Base-by-base conservation (phyloP, 2,113 vertebrate species). In the Seriola quinqueradiata region DNA sequence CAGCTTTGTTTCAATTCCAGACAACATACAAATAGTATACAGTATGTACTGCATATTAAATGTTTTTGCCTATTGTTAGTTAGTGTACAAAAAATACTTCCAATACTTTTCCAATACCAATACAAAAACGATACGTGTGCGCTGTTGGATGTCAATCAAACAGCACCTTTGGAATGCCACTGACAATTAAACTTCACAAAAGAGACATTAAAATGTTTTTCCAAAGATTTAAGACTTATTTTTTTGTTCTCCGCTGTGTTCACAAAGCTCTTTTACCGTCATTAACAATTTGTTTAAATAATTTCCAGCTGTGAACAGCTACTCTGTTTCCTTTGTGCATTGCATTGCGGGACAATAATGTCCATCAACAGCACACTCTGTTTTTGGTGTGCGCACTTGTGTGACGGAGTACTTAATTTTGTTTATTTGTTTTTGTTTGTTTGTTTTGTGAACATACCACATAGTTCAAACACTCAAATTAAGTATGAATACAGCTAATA, bases 251-350 rank as follows among this genome's bases (percentile, higher is more conserved):
- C 50, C 46, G 34, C 44, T 46, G 59, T 40, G 23, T 60, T 77
- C 28, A 55, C n/a, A 46, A 32, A 40, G 50, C 23, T 40, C 25
- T 80, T 68, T 80, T 42, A 73, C 57, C 68, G 67, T 64, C 54
- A 48, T 54, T 65, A 9, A 59, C 4, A 74, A 55, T 60, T 54
- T 52, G 52, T 38, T 70, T 59, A 34, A 50, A 79, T 54, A 75
- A 44, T 75, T 60, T 61, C 70, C 50, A 82, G 48, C 70, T 70
- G 75, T 70, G 21, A 59, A 70, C 50, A 32, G 17, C 46, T 52
- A 4, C 66, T 50, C 5, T 12, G 25, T 17, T 59, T 70, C 3
- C 54, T 59, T 0, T 44, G 70, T 52, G 54, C 2, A 21, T 5
- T 63, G 71, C 65, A 70, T 79, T 58, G 25, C 42, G 36, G 76